Percentiles rank a stretch among this genome's conserved stretches.
Conservation (phyloP, 2,888 invertebrate species). For the Idaea biselata region DNA sequence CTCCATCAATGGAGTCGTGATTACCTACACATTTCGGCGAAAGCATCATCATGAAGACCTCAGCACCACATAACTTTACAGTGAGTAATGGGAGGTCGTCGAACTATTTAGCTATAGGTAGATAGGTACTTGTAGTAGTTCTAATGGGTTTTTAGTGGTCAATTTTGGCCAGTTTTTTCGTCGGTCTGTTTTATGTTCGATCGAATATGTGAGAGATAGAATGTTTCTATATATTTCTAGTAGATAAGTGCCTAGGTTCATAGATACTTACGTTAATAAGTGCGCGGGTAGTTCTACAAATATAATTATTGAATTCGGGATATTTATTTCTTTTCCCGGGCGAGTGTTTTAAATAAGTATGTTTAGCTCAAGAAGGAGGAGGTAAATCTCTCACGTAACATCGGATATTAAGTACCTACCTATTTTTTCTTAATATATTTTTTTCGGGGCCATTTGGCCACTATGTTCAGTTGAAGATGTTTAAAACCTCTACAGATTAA, state of each 20-base stretch:
- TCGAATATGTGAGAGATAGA: constrained; percentile 23
- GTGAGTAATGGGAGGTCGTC: constrained; percentile 35
- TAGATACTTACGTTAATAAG: no score
- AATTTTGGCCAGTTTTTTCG: constrained; percentile 25
- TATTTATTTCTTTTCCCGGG: no score
- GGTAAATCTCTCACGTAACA: no score
- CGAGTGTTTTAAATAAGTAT: no score
- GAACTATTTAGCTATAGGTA: constrained; percentile 16
- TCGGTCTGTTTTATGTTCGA: constrained; percentile 25
- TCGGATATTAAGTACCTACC: no score
- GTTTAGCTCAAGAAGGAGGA: no score
- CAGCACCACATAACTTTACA: constrained; percentile 27
- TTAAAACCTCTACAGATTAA: no score
- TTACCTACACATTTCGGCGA: constrained; percentile 25
- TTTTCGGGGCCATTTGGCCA: no score
- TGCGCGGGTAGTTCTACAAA: no score
- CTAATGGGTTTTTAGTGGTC: constrained; percentile 27
- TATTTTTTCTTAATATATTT: no score
- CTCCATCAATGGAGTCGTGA: constrained; percentile 18
- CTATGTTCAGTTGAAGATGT: constrained; percentile 6
- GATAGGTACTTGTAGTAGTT: constrained; percentile 30
- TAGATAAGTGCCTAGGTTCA: not conserved
- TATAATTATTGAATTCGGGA: no score
- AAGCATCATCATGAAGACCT: constrained; percentile 27
- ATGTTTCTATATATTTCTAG: not conserved